Evolutionary conservation across 1,140 invertebrate genomes (phyloP).

Genomic region (Cotesia typhae): DNA sequence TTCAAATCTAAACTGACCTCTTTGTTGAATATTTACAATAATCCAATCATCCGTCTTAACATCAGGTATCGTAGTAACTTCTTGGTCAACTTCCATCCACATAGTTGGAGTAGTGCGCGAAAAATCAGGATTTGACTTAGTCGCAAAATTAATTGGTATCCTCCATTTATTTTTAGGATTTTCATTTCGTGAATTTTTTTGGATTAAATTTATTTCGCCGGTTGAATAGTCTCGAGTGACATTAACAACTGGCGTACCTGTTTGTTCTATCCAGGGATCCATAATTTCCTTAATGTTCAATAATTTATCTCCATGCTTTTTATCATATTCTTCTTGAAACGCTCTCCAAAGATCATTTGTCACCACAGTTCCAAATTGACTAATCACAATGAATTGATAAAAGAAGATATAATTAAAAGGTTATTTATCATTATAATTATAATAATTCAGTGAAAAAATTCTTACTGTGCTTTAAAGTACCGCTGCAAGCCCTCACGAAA

Average conservation of each 20-base stretch:
- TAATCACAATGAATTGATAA: slow-evolving; percentile 37
- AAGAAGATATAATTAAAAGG: no score
- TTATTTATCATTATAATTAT: no score
- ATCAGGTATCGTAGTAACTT: neutral
- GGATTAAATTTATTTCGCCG: neutral
- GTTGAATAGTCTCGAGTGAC: slow-evolving; percentile 46
- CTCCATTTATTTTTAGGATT: slow-evolving; percentile 6
- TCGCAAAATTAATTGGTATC: slow-evolving; percentile 11
- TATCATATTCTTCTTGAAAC: slow-evolving; percentile 67
- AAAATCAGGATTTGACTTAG: slow-evolving; percentile 20
- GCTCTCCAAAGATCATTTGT: slow-evolving; percentile 86
- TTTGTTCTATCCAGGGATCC: slow-evolving; percentile 72
- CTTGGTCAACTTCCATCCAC: slow-evolving; percentile 1
- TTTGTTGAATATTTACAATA: slow-evolving; percentile 24
- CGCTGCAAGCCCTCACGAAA: slow-evolving; percentile 59
- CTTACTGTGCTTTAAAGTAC: slow-evolving; percentile 61
- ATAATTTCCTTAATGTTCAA: slow-evolving; percentile 62
- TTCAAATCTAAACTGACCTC: neutral
- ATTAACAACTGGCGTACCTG: slow-evolving; percentile 68
- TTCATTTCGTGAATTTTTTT: neutral
- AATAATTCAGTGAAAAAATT: slow-evolving; percentile 15
- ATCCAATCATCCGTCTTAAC: slow-evolving; percentile 20
- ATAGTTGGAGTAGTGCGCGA: slow-evolving; percentile 6
- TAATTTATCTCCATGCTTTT: slow-evolving; percentile 47
- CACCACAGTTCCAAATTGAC: slow-evolving; percentile 74